A percentile compares a stretch with the other conserved stretches of the same genome.
These are phyloP conservation scores for Colossoma macropomum DNA, from an alignment of 2,113 vertebrate genomes.

Conservation along the genomic window DNA sequence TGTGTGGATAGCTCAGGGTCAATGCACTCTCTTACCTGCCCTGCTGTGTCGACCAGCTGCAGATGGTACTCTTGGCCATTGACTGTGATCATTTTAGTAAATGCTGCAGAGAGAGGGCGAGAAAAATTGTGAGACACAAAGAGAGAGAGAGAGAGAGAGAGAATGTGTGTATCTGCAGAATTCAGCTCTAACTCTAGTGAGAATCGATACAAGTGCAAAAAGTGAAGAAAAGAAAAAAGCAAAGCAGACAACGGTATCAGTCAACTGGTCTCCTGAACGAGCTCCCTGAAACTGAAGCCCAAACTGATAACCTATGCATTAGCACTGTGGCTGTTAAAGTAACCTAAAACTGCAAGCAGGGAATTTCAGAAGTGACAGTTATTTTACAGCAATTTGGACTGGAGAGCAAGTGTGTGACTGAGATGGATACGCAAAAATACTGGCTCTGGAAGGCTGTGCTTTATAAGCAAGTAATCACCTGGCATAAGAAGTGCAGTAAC, in stretches of 20 bases:
- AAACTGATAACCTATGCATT: not conserved
- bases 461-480: not conserved
- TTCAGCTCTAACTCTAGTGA: constrained; percentile 4
- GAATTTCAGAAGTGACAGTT: not conserved
- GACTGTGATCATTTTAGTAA: constrained; percentile 98
- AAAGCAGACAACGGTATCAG: not conserved
- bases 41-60: constrained; percentile 97
- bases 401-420: not conserved
- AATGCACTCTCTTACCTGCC: constrained; percentile 82
- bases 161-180: constrained; percentile 2
- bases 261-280: not conserved
- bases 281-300: not conserved
- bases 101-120: constrained; percentile 77
- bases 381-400: not conserved
- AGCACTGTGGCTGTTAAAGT: not conserved
- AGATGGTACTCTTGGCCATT: constrained; percentile 99
- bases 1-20: not conserved
- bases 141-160: not conserved
- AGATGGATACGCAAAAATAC: not conserved
- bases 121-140: not conserved
- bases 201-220: constrained; percentile 25
- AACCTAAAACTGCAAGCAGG: not conserved
- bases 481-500: not conserved
- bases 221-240: no score
- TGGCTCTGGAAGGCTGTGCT: not conserved